Evolutionary conservation across 1,140 invertebrate genomes (phyloP).

Genomic region (Manduca sexta): DNA sequence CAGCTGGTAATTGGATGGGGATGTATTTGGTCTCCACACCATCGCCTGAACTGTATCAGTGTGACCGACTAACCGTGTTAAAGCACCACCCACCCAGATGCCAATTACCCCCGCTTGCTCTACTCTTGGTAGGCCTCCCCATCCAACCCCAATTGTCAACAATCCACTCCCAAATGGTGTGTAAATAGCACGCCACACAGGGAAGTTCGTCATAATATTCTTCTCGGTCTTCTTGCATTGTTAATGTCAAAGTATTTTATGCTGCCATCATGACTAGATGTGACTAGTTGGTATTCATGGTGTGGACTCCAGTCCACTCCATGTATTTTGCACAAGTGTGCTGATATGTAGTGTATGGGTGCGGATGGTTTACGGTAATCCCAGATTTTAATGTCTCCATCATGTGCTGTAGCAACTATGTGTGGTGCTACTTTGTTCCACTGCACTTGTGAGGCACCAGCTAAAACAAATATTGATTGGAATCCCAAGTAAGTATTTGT

Average conservation of each 20-base stretch:
- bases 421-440: slow-evolving; percentile 92
- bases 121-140: slow-evolving; percentile 66
- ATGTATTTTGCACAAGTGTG: slow-evolving; percentile 94
- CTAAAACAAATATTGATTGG: slow-evolving; percentile 67
- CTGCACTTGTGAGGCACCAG: slow-evolving; percentile 93
- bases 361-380: slow-evolving; percentile 91
- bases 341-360: slow-evolving; percentile 94
- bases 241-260: slow-evolving; percentile 96
- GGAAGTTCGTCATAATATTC: slow-evolving; percentile 87
- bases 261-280: slow-evolving; percentile 94
- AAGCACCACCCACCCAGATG: slow-evolving; percentile 61
- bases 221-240: slow-evolving; percentile 88
- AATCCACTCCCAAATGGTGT: slow-evolving; percentile 95
- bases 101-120: slow-evolving; percentile 69
- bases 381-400: slow-evolving; percentile 96
- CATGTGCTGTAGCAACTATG: slow-evolving; percentile 93
- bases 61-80: slow-evolving; percentile 86
- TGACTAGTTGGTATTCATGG: slow-evolving; percentile 90
- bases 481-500: too few species aligned
- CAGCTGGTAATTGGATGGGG: slow-evolving; percentile 85
- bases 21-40: slow-evolving; percentile 86
- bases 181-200: slow-evolving; percentile 95
- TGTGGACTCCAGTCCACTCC: slow-evolving; percentile 94
- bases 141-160: slow-evolving; percentile 83
- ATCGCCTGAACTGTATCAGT: slow-evolving; percentile 96